A percentile compares a stretch with the other conserved stretches of the same genome.
phyloP scores from a whole-genome alignment of 2,797 vertebrate genomes.

The Lagocephalus sceleratus region DNA sequence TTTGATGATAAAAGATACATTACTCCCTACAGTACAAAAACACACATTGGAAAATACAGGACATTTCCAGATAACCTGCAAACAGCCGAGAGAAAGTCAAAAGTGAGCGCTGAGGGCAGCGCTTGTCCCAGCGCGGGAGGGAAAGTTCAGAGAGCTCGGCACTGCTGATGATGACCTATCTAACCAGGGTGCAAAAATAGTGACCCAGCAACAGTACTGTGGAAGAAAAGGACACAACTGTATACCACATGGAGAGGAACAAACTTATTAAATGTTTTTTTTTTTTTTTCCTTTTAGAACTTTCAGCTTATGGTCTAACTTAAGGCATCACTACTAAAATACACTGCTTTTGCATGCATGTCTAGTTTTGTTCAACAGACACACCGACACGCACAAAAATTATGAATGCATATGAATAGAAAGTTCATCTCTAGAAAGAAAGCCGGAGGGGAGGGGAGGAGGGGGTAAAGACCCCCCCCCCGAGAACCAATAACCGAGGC shows the following conservation, averaged over 20 bases:
- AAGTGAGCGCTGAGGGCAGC: constrained; percentile 67
- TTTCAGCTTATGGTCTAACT: constrained; percentile 77
- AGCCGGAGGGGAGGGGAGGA: constrained; percentile 32
- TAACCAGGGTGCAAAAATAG: constrained; percentile 75
- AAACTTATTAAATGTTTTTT: constrained; percentile 68
- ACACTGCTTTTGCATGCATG: constrained; percentile 80
- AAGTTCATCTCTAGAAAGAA: constrained; percentile 64
- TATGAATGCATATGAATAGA: constrained; percentile 73
- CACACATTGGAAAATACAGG: constrained; percentile 78
- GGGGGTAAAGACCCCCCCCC: constrained; percentile 5
- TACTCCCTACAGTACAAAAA: constrained; percentile 79
- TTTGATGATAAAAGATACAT: constrained; percentile 79
- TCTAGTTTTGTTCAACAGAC: constrained; percentile 78
- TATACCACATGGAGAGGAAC: constrained; percentile 76
- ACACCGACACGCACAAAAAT: constrained; percentile 76
- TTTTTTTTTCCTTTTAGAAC: constrained; percentile 50
- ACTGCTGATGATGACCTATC: constrained; percentile 74
- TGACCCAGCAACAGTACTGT: constrained; percentile 75
- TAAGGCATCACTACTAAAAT: constrained; percentile 80
- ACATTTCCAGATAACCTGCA: constrained; percentile 77
- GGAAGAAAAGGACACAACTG: constrained; percentile 76
- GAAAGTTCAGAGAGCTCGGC: constrained; percentile 67
- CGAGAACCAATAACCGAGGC: constrained; percentile 48
- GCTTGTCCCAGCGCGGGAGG: constrained; percentile 59
- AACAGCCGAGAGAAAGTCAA: constrained; percentile 68